These are phyloP conservation scores for Gulo gulo DNA, from an alignment of 2,113 vertebrate species.

Conservation along the genomic window DNA sequence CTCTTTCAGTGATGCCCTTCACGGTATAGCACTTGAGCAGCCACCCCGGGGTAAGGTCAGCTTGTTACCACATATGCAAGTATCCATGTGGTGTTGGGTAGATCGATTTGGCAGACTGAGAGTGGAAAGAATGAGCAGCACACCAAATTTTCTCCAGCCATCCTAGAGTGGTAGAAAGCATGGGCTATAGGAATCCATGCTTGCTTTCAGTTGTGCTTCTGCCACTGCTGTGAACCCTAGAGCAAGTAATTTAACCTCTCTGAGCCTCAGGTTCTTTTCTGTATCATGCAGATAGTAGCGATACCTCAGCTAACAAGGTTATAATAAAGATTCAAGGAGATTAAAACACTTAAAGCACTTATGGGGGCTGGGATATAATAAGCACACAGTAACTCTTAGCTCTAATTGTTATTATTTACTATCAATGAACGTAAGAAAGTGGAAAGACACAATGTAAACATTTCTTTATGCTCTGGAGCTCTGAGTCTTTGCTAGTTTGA, in stretches of 20 bases:
- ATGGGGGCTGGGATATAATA: background rate
- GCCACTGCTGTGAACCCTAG: background rate
- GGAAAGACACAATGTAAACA: background rate
- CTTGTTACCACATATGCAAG: background rate
- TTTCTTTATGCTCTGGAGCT: background rate
- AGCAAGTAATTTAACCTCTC: background rate
- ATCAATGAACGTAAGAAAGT: background rate
- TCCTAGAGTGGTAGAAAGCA: background rate
- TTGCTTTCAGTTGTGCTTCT: background rate
- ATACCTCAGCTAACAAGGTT: background rate
- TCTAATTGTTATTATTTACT: background rate
- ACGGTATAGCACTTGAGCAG: background rate
- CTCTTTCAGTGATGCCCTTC: constrained; percentile 15
- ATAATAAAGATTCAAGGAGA: background rate
- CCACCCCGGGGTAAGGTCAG: background rate
- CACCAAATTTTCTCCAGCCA: background rate
- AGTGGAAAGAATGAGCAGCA: constrained; percentile 11
- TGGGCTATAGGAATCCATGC: background rate
- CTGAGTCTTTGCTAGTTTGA: background rate
- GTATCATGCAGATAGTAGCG: background rate
- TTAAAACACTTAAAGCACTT: background rate
- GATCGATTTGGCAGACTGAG: background rate
- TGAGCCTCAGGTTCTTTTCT: background rate
- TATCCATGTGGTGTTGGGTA: background rate
- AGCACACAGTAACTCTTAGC: background rate